Conservation (phyloP, 2,113 vertebrate species). For the Thalassoma bifasciatum region DNA sequence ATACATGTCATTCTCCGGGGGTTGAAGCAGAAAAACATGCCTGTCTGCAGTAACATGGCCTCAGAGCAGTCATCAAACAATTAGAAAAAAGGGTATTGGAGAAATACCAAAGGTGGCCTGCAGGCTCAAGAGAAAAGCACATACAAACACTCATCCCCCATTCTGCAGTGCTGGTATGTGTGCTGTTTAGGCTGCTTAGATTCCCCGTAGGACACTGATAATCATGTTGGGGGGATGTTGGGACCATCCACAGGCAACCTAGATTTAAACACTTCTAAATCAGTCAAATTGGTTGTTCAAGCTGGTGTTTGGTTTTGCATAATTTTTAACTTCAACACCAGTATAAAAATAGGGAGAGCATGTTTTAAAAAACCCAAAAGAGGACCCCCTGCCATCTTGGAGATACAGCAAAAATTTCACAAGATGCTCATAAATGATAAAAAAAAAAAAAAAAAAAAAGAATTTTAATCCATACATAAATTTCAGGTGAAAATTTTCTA, state of each 20-base stretch:
- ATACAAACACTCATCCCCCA: neutral
- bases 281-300: slow-evolving; percentile 64
- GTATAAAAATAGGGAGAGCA: neutral
- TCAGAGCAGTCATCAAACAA: slow-evolving; percentile 42
- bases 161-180: slow-evolving; percentile 22
- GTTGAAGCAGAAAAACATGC: slow-evolving; percentile 44
- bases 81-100: slow-evolving; percentile 49
- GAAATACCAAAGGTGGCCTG: slow-evolving; percentile 58
- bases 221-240: slow-evolving; percentile 54
- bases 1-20: slow-evolving; percentile 47
- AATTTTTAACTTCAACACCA: neutral
- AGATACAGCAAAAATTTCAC: too few relatives aligned
- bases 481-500: too few relatives aligned
- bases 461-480: too few relatives aligned
- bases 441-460: too few relatives aligned
- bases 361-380: too few relatives aligned
- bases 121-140: neutral
- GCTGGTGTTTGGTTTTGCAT: slow-evolving; percentile 21
- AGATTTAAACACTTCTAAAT: slow-evolving; percentile 67
- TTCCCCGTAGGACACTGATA: slow-evolving; percentile 52
- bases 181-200: slow-evolving; percentile 48
- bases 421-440: too few relatives aligned
- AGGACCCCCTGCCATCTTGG: too few relatives aligned
- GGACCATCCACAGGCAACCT: slow-evolving; percentile 46
- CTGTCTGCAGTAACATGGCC: slow-evolving; percentile 29